Evolutionary conservation across 2,113 vertebrate genomes (phyloP).

Genomic region (Psilopsiagon aurifrons): DNA sequence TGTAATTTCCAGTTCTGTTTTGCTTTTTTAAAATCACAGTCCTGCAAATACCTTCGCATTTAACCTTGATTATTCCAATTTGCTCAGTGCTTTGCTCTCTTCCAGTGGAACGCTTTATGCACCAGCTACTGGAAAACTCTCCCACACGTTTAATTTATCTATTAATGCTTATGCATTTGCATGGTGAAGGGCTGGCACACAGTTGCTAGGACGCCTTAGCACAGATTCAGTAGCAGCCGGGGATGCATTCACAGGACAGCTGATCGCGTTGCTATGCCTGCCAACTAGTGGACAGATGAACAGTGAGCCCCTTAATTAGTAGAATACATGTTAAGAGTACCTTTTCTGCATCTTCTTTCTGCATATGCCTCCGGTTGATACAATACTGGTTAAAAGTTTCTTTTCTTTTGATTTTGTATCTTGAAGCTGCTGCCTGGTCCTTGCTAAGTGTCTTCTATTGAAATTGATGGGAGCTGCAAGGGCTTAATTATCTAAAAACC

Average conservation of each 20-base stretch:
- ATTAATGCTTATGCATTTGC: neutral
- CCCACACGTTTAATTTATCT: neutral
- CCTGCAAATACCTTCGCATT: neutral
- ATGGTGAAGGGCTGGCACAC: neutral
- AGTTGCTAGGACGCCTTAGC: neutral
- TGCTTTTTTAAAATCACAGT: neutral
- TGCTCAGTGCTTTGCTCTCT: neutral
- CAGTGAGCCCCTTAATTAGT: neutral
- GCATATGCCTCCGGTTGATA: neutral
- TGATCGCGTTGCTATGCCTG: neutral
- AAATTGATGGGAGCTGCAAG: neutral
- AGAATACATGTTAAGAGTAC: neutral
- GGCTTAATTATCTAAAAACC: neutral
- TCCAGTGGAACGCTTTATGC: neutral
- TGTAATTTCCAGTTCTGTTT: neutral
- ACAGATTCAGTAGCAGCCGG: neutral
- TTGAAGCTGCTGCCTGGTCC: neutral
- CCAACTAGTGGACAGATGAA: constrained; percentile 46
- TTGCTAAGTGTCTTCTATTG: neutral
- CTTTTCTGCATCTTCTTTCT: neutral
- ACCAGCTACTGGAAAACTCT: neutral
- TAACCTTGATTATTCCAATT: neutral
- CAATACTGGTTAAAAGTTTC: neutral
- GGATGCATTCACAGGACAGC: neutral
- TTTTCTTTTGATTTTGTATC: neutral